phyloP scores from a whole-genome alignment of 2,797 vertebrate genomes.

The Labroides dimidiatus region DNA sequence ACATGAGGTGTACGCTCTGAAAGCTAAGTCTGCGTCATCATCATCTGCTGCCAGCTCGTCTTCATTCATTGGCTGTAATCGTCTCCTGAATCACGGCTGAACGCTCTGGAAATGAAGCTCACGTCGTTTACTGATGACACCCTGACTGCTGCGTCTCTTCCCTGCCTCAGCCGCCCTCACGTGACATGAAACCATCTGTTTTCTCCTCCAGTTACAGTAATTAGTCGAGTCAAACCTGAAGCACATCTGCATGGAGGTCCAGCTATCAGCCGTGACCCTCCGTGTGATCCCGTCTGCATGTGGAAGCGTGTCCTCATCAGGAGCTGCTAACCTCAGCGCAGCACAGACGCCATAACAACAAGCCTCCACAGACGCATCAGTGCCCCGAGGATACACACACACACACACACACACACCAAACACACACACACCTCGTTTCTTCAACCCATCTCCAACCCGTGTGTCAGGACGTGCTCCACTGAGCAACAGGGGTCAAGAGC shows the following conservation, averaged over 20 bases:
- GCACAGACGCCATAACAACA: slow-evolving; percentile 37
- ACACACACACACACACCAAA: slow-evolving; percentile 13
- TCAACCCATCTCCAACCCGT: slow-evolving; percentile 11
- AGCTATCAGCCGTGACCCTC: neutral
- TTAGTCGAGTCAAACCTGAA: slow-evolving; percentile 1
- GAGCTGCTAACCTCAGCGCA: neutral
- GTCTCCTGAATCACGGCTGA: neutral
- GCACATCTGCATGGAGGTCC: slow-evolving; percentile 1
- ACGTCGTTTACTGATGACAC: neutral
- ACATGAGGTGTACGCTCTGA: no score
- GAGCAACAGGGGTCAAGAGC: slow-evolving; percentile 55
- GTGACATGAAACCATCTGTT: no score
- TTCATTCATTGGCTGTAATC: neutral
- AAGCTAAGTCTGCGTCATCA: no score
- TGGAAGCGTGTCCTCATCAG: neutral
- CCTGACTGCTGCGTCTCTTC: neutral
- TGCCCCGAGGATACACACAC: no score
- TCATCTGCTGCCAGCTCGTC: no score
- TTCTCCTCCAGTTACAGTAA: no score
- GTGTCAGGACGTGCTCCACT: slow-evolving; percentile 47
- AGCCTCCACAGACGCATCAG: slow-evolving; percentile 20
- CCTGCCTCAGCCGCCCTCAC: no score
- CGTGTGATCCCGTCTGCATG: slow-evolving; percentile 10
- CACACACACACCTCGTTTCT: slow-evolving; percentile 26
- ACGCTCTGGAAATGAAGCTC: neutral